Evolutionary conservation across 2,797 vertebrate species (phyloP), one percentile per base, ranked within the genome.

Genomic region (Etheostoma perlongum): DNA sequence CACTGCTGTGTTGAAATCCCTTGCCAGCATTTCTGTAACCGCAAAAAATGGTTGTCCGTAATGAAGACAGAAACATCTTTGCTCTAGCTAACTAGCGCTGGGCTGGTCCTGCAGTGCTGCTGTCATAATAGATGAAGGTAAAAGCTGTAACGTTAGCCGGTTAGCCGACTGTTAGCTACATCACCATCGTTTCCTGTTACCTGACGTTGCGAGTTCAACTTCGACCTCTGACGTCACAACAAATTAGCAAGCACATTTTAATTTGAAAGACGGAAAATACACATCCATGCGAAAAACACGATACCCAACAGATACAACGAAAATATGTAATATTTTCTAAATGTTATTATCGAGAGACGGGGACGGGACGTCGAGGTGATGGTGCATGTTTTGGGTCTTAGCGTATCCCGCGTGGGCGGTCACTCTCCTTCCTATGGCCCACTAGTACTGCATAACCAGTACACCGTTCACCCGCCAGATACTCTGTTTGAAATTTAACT

Each of bases 11-110:
- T 64, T 89, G 88, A 70, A 92, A 80, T 53, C 87, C 79, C 6
- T 70, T 89, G 12, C 76, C 79, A 6, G 75, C 83, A 42, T 58
- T 72, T 78, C 92, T 91, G 64, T 86, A 95, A 2, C 93, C 81
- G 77, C 78, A 90, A 23, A 85, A 65, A 16, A 92, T 14, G 0
- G 85, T 58, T 10, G 91, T 86, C 69, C 94, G 88, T 23, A 94
- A 27, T 4, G 86, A 79, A 5, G 86, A 83, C 2, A 94, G 83
- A 1, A 95, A 72, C 94, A 95, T 95, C 0, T 62, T 82, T 47
- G 13, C 7, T 4, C 6, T 48, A 27, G 14, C 33, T 13, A 1
- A 9, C 12, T 30, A 30, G 30, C 5, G 5, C 13, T n/a, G n/a
- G 53, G 10, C 1, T 16, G 23, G 7, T 57, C n/a, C 55, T 19